These are phyloP conservation scores for Erynnis tages DNA, from an alignment of 2,888 invertebrate genomes.

Conservation along the genomic window DNA sequence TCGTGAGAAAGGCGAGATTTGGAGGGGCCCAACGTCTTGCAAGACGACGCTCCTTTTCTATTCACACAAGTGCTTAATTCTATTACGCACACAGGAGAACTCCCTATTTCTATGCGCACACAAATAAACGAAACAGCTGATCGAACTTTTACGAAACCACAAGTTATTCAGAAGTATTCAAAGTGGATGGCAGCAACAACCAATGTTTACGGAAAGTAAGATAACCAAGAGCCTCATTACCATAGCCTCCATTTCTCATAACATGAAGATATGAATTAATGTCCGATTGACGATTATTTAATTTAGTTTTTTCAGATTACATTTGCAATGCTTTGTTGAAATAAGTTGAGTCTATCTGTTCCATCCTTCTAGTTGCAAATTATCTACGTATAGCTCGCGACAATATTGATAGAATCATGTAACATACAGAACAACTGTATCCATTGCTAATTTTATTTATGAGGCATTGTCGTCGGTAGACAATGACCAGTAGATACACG, in stretches of 20 bases:
- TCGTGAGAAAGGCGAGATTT: slow-evolving; percentile 70
- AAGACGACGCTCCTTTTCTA: slow-evolving; percentile 49
- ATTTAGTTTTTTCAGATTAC: too few relatives aligned
- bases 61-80: slow-evolving; percentile 20
- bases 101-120: slow-evolving; percentile 5
- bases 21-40: slow-evolving; percentile 58
- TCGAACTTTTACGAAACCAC: slow-evolving; percentile 13
- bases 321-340: too few relatives aligned
- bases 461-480: slow-evolving; percentile 35
- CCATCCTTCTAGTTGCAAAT: too few relatives aligned
- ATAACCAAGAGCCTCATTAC: too few relatives aligned
- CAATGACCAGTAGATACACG: slow-evolving; percentile 30
- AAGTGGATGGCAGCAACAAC: too few relatives aligned
- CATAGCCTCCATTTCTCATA: too few relatives aligned
- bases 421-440: slow-evolving; percentile 29
- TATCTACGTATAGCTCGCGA: background rate
- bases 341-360: too few relatives aligned
- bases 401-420: slow-evolving; percentile 31
- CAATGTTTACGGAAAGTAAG: too few relatives aligned
- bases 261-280: too few relatives aligned
- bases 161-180: background rate
- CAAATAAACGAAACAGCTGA: slow-evolving; percentile 18
- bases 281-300: too few relatives aligned
- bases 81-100: too few relatives aligned
- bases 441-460: slow-evolving; percentile 37